phyloP scores from a whole-genome alignment of 2,888 invertebrate genomes.

The Chrysina gloriosa region DNA sequence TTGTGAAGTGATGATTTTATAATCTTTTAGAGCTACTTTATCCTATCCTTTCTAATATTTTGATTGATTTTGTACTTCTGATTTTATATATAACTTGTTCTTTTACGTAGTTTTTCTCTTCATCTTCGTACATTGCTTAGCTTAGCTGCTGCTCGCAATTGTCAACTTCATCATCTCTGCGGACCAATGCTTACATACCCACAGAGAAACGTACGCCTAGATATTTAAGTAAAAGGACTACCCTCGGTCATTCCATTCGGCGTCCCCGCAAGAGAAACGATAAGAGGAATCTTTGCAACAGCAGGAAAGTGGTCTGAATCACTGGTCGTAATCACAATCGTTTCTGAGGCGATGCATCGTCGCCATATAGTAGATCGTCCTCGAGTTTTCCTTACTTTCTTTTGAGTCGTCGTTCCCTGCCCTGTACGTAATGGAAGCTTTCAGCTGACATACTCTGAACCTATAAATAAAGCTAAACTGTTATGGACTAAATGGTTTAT shows the following conservation, averaged over 20 bases:
- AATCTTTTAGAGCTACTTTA: no score
- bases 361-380: conserved; percentile 46
- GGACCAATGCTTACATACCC: conserved; percentile 3
- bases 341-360: conserved; percentile 45
- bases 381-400: conserved; percentile 53
- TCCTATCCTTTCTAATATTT: no score
- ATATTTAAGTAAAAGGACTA: conserved; percentile 2
- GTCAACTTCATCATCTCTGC: conserved; percentile 3
- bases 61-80: no score
- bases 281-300: conserved; percentile 10
- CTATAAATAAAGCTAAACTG: conserved; percentile 56
- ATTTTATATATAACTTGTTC: conserved; percentile 3
- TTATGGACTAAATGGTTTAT: conserved; percentile 57
- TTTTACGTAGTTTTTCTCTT: neutral
- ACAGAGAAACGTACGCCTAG: conserved; percentile 7
- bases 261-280: conserved; percentile 18
- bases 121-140: conserved; percentile 12
- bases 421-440: conserved; percentile 58
- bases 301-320: conserved; percentile 57
- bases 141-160: conserved; percentile 13
- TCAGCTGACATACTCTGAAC: conserved; percentile 54
- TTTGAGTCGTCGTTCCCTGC: conserved; percentile 52
- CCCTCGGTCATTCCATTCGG: conserved; percentile 36
- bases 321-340: conserved; percentile 60
- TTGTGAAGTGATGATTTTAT: no score